Evolutionary conservation across 1,140 invertebrate species (phyloP).

Genomic region (Dufourea novaeangliae): DNA sequence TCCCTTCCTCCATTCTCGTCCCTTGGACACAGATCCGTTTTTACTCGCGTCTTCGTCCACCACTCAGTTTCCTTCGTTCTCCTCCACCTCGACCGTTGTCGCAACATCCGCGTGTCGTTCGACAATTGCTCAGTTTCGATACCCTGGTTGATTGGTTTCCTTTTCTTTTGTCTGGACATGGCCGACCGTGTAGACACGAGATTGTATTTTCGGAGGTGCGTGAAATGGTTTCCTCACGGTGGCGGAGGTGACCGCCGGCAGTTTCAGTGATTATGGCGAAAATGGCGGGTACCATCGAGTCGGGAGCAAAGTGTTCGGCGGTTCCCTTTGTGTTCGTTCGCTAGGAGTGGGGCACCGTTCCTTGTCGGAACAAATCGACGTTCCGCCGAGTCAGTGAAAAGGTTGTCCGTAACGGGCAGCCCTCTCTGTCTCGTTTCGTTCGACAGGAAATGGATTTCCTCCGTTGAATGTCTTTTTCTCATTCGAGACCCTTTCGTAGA

Average conservation of each 20-base stretch:
- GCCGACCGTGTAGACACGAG: conserved; percentile 4
- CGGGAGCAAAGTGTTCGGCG: conserved; percentile 9
- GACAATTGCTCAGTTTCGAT: background rate
- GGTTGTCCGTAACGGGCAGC: background rate
- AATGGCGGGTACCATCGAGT: conserved; percentile 60
- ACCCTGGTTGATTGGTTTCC: background rate
- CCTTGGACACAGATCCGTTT: too few species aligned
- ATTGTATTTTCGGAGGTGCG: background rate
- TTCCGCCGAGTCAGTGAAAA: background rate
- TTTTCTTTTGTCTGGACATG: background rate
- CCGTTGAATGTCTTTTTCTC: conserved; percentile 5
- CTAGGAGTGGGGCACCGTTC: background rate
- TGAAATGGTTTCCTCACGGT: too few species aligned
- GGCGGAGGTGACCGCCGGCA: conserved; percentile 22
- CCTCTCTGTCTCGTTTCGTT: background rate
- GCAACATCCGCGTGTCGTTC: background rate
- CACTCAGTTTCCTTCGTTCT: background rate
- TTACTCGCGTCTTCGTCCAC: background rate
- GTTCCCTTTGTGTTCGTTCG: conserved; percentile 8
- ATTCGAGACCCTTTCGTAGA: background rate
- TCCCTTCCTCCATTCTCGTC: too few species aligned
- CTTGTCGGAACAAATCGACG: conserved; percentile 3
- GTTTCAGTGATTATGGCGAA: conserved; percentile 61
- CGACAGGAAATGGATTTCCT: conserved; percentile 36
- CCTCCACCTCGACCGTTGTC: too few species aligned